Evolutionary conservation across 2,797 vertebrate species (phyloP).

Genomic region (Trichosurus vulpecula): DNA sequence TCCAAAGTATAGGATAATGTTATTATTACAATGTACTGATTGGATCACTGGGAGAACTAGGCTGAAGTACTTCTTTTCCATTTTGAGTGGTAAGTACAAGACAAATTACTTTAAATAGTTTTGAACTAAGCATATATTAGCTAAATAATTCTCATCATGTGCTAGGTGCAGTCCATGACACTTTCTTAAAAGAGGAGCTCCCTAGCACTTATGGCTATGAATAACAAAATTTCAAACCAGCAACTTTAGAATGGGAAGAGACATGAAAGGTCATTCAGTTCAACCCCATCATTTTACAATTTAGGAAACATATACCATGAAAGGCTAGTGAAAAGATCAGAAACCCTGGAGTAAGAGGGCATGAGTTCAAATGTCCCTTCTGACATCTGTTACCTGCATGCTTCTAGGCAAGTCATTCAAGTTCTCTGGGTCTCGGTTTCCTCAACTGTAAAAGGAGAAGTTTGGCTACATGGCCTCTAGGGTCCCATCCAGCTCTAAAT

Average conservation of each 20-base stretch:
- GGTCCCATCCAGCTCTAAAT: background rate
- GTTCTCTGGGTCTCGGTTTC: background rate
- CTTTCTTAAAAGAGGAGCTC: background rate
- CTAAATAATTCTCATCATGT: background rate
- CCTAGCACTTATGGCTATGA: background rate
- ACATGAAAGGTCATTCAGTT: background rate
- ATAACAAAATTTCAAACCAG: background rate
- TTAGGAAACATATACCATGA: background rate
- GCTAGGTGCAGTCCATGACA: background rate
- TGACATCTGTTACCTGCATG: background rate
- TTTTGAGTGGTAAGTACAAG: background rate
- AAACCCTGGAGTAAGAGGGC: background rate
- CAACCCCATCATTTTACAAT: background rate
- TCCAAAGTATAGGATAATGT: background rate
- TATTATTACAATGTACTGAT: background rate
- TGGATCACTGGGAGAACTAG: background rate
- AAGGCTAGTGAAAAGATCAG: background rate
- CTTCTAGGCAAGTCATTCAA: background rate
- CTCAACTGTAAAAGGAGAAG: background rate
- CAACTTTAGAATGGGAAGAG: background rate
- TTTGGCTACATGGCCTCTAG: background rate
- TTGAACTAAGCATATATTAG: background rate
- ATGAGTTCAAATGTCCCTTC: background rate
- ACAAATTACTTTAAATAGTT: background rate
- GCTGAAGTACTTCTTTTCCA: background rate